phyloP scores from a whole-genome alignment of 2,113 vertebrate genomes.

The Myiagra hebetior region DNA sequence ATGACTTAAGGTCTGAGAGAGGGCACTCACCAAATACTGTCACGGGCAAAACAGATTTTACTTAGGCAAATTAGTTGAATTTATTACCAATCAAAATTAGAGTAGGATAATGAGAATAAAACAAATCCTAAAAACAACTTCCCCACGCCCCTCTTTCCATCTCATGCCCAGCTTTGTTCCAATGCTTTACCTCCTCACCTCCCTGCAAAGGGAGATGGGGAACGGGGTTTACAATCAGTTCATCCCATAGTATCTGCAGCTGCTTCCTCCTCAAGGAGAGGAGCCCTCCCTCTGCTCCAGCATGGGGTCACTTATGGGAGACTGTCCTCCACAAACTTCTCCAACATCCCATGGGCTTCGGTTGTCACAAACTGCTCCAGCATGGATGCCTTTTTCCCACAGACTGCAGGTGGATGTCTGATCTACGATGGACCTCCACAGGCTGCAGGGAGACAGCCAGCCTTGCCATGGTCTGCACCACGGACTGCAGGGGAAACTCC shows the following conservation, averaged over 20 bases:
- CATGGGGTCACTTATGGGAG: background rate
- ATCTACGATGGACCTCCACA: background rate
- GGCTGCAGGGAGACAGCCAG: background rate
- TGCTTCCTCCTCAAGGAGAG: background rate
- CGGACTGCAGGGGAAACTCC: background rate
- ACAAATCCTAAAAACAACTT: background rate
- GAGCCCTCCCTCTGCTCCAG: background rate
- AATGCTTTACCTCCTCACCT: background rate
- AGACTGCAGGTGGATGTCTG: background rate
- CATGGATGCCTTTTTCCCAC: background rate
- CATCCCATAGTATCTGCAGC: background rate
- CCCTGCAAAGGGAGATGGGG: background rate
- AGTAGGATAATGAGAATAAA: background rate
- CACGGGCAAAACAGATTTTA: background rate
- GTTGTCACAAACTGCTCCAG: background rate
- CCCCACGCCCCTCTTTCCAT: background rate
- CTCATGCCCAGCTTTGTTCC: background rate
- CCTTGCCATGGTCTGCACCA: background rate
- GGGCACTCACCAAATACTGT: background rate
- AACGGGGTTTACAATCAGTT: background rate
- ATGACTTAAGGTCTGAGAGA: background rate
- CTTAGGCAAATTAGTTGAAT: background rate
- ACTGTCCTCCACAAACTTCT: background rate
- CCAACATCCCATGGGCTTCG: background rate
- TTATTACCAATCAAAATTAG: background rate